Base-by-base conservation (phyloP, 2,888 invertebrate genomes). In the Venusia cambrica region DNA sequence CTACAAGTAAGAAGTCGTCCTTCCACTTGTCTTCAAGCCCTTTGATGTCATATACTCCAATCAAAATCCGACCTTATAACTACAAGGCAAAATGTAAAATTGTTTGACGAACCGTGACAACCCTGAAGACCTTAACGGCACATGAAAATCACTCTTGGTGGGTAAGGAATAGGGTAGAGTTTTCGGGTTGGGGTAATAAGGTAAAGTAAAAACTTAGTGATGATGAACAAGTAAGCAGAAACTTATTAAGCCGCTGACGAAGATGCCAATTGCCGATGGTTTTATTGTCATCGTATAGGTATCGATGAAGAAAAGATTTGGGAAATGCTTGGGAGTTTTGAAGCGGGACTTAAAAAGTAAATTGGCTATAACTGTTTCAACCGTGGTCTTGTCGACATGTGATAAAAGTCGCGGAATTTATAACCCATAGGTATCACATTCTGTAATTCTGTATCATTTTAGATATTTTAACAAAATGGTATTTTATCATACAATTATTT, bases 221-320 rank as follows among this genome's bases (percentile, higher is more conserved):
- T 77, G 77, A 78, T 71, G 72, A 62, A 70, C 66, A 73, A 75
- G 75, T 74, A 74, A 77, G 68, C 65, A 73, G 78, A 74, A 72
- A 73, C 73, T 75, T 75, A 80, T 73, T 78, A 79, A 78, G 65
- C 63, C 58, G 51, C 71, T 76, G 75, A 74, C 73, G 71, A 74
- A 74, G 69, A 78, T 76, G 70, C 74, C 78, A 66, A 70, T 73
- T 69, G 73, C 57, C 55, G 57, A 59, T 61, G 54, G 63, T 62
- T 61, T 66, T 71, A 62, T 70, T 71, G 64, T 62, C 51, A 50
- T 47, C 40, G 47, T 37, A 40, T 36, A 43, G 46, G 49, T 52
- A 51, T 58, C 52, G 38, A 31, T 45, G 49, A 46, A 45, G 40
- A 46, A 9, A 39, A 15, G 34, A 34, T 34, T 39, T 25, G 14